These are phyloP conservation scores for Lutjanus campechanus DNA, from an alignment of 2,797 vertebrate species.

Conservation along the genomic window DNA sequence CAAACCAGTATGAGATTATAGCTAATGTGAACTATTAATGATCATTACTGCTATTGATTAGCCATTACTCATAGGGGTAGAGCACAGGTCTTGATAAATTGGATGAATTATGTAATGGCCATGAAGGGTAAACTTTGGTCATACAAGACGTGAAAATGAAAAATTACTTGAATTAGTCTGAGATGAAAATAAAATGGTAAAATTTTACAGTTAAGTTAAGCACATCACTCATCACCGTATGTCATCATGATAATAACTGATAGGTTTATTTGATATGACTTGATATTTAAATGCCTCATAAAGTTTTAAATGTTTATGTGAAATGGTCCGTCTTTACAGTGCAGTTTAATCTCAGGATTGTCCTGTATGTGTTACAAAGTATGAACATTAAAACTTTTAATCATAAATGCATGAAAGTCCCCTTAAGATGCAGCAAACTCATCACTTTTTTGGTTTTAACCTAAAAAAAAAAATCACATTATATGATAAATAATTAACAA, in stretches of 20 bases:
- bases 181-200: slow-evolving; percentile 32
- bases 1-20: slow-evolving; percentile 64
- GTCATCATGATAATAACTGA: slow-evolving; percentile 4
- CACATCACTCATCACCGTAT: slow-evolving; percentile 16
- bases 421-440: neutral
- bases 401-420: neutral
- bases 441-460: neutral
- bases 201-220: slow-evolving; percentile 31
- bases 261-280: slow-evolving; percentile 13
- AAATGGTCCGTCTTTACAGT: neutral
- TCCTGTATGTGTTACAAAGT: neutral
- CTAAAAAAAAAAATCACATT: neutral
- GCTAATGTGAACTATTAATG: slow-evolving; percentile 75
- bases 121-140: slow-evolving; percentile 45
- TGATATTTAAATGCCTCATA: slow-evolving; percentile 15
- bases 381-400: neutral
- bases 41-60: slow-evolving; percentile 81
- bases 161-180: slow-evolving; percentile 38
- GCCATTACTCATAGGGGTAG: slow-evolving; percentile 67
- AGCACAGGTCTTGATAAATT: slow-evolving; percentile 59
- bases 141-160: slow-evolving; percentile 34
- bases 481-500: neutral
- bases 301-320: neutral
- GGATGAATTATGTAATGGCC: slow-evolving; percentile 58
- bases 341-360: neutral